Base-by-base conservation (phyloP, 1,140 invertebrate genomes). In the Drosophila chauvacae region DNA sequence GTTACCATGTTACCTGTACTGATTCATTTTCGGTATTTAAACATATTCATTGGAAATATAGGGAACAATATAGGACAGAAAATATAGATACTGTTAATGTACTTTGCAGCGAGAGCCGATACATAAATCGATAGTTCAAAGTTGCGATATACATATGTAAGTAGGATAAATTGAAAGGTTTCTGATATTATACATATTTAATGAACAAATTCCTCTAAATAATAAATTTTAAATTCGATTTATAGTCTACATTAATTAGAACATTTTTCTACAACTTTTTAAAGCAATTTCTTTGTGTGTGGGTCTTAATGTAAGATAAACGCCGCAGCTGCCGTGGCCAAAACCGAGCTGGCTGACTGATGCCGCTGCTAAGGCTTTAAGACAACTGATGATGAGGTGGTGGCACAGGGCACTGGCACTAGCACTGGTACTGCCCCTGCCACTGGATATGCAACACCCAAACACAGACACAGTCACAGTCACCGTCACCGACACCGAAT, bases 291-390 rank as follows among this genome's bases (percentile, higher is more conserved):
- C 2, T 35, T 16, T 48, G 42, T 51, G 73, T 28, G 28, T 3
- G 14, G 63, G 33, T 62, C 64, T 80, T 77, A 88, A 83, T 71
- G 75, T 78, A 62, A 87, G 84, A 87, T 84, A 87, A 87, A 87
- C 80, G 86, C 80, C 72, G 16, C 48, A 56, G 68, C 51, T 74
- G 68, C 51, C 41, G 35, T 45, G 70, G 64, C 55, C 56, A 64
- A 82, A 82, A 73, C 80, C 47, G 13, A 58, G 58, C 58, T 66
- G 72, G 50, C 50, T 65, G 64, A 63, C 60, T 59, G 61, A 66
- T 65, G 65, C 51, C 45, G n/a, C 41, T 20, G 23, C 56, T 57
- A 4, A 39, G 53, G 53, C 53, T 56, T 20, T 16, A 11, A 56
- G 35, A 68, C 30, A 23, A 45, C 23, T 39, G 41, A 45, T 33